phyloP scores from a whole-genome alignment of 2,888 invertebrate genomes.

The Saturnia pavonia region DNA sequence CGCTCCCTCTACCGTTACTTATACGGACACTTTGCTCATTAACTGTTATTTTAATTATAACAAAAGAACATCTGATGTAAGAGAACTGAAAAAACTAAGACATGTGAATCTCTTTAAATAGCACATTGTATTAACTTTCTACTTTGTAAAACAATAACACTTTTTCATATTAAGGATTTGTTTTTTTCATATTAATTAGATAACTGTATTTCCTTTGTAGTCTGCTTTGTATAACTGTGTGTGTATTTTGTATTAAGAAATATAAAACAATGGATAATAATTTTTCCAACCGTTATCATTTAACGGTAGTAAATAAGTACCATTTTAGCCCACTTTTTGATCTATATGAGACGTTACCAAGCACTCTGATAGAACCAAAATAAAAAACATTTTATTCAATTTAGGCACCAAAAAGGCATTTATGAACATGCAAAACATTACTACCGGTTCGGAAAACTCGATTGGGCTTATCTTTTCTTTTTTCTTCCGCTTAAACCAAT shows the following conservation, averaged over 20 bases:
- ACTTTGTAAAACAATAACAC: conserved; percentile 20
- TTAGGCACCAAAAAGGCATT: too few relatives aligned
- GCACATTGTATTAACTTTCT: conserved; percentile 24
- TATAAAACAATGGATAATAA: conserved; percentile 16
- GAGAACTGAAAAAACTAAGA: conserved; percentile 35
- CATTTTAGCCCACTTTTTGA: background rate
- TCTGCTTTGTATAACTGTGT: conserved; percentile 9
- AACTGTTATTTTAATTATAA: conserved; percentile 67
- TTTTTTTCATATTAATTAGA: background rate
- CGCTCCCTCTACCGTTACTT: conserved; percentile 41
- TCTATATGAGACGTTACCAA: background rate
- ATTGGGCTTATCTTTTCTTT: too few relatives aligned
- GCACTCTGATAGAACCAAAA: too few relatives aligned
- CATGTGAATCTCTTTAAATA: conserved; percentile 36
- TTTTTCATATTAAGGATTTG: conserved; percentile 9
- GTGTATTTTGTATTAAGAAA: conserved; percentile 15
- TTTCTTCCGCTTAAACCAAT: too few relatives aligned
- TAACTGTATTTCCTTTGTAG: conserved; percentile 17
- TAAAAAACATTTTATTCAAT: too few relatives aligned
- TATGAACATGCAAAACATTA: too few relatives aligned
- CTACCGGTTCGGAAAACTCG: too few relatives aligned
- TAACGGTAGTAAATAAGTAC: background rate
- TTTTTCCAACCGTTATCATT: conserved; percentile 13
- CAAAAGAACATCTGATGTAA: conserved; percentile 33
- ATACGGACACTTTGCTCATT: conserved; percentile 61